phyloP scores from a whole-genome alignment of 2,113 vertebrate species.

The Cynopterus brachyotis region DNA sequence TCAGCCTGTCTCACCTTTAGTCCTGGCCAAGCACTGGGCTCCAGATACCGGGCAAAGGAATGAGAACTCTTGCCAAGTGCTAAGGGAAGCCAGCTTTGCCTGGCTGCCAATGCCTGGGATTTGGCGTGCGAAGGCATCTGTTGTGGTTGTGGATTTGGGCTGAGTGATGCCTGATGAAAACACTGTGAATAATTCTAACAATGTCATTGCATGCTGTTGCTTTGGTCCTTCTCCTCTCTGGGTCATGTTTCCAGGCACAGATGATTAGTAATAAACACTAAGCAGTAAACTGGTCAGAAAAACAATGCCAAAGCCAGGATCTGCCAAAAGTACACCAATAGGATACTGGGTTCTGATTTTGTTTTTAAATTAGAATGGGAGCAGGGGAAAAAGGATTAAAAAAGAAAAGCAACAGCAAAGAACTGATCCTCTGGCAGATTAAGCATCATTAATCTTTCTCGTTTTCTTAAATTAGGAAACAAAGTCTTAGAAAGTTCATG shows the following conservation, averaged over 20 bases:
- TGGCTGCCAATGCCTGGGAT: slow-evolving; percentile 39
- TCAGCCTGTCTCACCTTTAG: neutral
- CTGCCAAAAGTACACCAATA: slow-evolving; percentile 43
- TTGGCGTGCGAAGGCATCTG: slow-evolving; percentile 51
- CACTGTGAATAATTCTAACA: slow-evolving; percentile 65
- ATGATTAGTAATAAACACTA: slow-evolving; percentile 74
- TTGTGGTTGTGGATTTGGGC: slow-evolving; percentile 61
- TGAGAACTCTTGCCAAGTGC: slow-evolving; percentile 2
- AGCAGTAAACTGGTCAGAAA: slow-evolving; percentile 72
- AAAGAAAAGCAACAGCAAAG: slow-evolving; percentile 1
- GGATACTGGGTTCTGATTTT: slow-evolving; percentile 51
- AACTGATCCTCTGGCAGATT: slow-evolving; percentile 35
- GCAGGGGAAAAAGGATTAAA: neutral
- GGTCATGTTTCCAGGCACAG: slow-evolving; percentile 74
- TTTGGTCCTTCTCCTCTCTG: slow-evolving; percentile 55
- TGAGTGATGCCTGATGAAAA: slow-evolving; percentile 66
- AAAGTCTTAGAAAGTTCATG: slow-evolving; percentile 6
- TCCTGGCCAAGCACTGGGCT: slow-evolving; percentile 9
- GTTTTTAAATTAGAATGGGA: neutral
- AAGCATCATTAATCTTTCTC: slow-evolving; percentile 48
- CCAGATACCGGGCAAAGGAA: neutral
- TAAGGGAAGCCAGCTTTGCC: slow-evolving; percentile 16
- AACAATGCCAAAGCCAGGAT: slow-evolving; percentile 42
- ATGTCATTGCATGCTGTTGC: slow-evolving; percentile 54
- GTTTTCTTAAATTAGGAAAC: slow-evolving; percentile 51